Conservation (phyloP, 2,113 vertebrate species). For the Myotis brandtii region DNA sequence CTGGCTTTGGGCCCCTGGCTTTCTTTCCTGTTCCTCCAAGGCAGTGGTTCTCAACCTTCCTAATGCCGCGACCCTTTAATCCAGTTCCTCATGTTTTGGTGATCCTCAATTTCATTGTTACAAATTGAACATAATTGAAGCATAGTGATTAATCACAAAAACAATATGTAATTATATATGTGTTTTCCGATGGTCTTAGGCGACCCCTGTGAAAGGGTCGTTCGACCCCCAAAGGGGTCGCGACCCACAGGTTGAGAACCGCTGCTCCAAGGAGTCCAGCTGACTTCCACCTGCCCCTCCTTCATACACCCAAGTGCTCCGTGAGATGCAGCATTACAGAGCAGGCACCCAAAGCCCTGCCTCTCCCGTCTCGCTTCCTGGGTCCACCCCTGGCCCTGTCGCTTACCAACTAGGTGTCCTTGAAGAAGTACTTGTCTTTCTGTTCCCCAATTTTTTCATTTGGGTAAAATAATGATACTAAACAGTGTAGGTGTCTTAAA, state of each 20-base stretch:
- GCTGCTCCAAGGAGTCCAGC: not conserved
- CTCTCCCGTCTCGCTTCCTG: not conserved
- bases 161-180: no score
- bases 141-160: no score
- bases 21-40: not conserved
- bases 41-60: no score
- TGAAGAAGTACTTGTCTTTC: not conserved
- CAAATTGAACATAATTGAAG: no score
- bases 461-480: not conserved
- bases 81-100: no score
- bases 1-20: not conserved
- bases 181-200: no score
- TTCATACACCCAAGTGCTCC: not conserved
- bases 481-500: not conserved
- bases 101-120: no score
- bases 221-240: no score
- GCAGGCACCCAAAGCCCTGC: not conserved
- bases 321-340: accelerated
- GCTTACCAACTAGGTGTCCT: not conserved
- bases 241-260: no score
- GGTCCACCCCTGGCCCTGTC: not conserved
- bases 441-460: not conserved
- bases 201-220: no score
- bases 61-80: no score
- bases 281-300: not conserved